Percentiles rank a stretch among this genome's conserved stretches.
phyloP scores from a whole-genome alignment of 2,797 vertebrate genomes.

The Heterohyrax brucei region DNA sequence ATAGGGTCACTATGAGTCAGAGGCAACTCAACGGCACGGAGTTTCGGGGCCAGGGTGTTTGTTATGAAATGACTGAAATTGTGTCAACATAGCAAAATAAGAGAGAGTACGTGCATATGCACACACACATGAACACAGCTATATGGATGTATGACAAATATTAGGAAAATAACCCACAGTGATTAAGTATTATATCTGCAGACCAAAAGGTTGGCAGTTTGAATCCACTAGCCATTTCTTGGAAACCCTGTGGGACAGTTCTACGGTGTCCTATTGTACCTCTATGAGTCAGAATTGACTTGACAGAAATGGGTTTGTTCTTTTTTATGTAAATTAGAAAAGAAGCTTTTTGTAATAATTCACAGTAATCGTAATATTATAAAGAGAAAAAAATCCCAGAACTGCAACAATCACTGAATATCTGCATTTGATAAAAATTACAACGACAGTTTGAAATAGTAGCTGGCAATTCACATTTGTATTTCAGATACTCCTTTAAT shows the following conservation, averaged over 20 bases:
- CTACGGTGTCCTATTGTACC: too few species aligned
- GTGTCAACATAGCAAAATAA: neutral
- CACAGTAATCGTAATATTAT: constrained; percentile 30
- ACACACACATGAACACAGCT: neutral
- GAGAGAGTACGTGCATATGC: too few species aligned
- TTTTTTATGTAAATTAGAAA: constrained; percentile 18
- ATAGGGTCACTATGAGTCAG: too few species aligned
- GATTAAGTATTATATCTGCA: too few species aligned
- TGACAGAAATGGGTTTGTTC: too few species aligned
- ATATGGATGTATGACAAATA: neutral
- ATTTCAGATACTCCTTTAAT: constrained; percentile 67
- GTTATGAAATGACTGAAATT: neutral
- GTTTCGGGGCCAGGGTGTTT: too few species aligned
- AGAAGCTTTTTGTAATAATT: constrained; percentile 67
- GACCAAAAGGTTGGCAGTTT: too few species aligned
- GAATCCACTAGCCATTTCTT: too few species aligned
- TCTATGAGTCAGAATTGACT: too few species aligned
- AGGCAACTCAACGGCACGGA: too few species aligned
- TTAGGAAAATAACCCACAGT: neutral
- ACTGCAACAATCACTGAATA: constrained; percentile 59
- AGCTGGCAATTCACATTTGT: constrained; percentile 73
- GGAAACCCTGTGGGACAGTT: too few species aligned
- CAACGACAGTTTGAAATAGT: constrained; percentile 73
- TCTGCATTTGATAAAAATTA: constrained; percentile 82
- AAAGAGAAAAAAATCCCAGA: constrained; percentile 58